phyloP scores from a whole-genome alignment of 2,888 invertebrate species.

The Acronicta leporina region DNA sequence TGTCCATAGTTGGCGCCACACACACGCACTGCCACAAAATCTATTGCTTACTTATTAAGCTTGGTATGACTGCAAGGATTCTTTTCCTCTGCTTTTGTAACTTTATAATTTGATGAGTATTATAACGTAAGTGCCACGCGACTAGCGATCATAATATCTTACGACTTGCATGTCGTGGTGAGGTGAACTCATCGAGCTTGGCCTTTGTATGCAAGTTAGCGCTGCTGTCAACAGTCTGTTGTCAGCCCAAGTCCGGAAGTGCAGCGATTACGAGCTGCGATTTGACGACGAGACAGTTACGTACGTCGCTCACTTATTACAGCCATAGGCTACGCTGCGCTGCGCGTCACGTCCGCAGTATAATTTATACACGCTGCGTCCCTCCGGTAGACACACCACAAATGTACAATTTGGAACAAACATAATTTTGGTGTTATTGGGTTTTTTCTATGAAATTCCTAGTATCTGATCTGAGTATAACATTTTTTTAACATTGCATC shows the following conservation, averaged over 20 bases:
- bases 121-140: not conserved
- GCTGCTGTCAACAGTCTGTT: conserved; percentile 7
- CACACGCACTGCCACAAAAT: not conserved
- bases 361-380: too few species aligned
- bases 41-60: too few species aligned
- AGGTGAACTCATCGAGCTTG: not conserved
- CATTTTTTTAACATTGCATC: too few species aligned
- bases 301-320: not conserved
- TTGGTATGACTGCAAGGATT: too few species aligned
- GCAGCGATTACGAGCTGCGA: conserved; percentile 41
- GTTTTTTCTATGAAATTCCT: too few species aligned
- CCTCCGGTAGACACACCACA: too few species aligned
- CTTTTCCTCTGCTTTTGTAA: too few species aligned
- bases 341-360: conserved; percentile 19
- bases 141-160: not conserved
- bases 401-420: too few species aligned
- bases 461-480: too few species aligned
- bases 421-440: too few species aligned
- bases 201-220: conserved; percentile 31
- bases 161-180: not conserved
- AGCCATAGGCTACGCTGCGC: not conserved
- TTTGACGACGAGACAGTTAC: conserved; percentile 8
- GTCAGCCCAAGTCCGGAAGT: conserved; percentile 36
- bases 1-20: not conserved
- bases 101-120: too few species aligned